Evolutionary conservation across 2,888 invertebrate species (phyloP).

Genomic region (Himalopsyche japonica): DNA sequence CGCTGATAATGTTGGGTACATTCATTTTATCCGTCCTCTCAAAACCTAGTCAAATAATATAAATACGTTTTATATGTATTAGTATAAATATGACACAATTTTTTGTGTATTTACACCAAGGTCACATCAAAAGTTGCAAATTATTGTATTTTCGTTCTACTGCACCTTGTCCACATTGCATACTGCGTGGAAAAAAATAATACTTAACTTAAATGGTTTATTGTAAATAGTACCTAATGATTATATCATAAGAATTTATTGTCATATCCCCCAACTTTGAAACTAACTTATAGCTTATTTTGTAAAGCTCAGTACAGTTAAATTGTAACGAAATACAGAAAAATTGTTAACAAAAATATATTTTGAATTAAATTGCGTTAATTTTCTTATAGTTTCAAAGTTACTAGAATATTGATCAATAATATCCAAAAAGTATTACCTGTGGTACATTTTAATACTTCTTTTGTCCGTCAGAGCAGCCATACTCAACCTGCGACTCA

Average conservation of each 20-base stretch:
- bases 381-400: too few species aligned
- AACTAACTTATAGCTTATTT: not conserved
- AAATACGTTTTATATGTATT: not conserved
- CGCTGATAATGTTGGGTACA: slow-evolving; percentile 2
- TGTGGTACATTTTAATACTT: too few species aligned
- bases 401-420: too few species aligned
- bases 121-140: not conserved
- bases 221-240: not conserved
- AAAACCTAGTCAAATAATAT: slow-evolving; percentile 7
- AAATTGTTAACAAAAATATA: too few species aligned
- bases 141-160: not conserved
- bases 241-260: not conserved
- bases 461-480: too few species aligned
- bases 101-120: not conserved
- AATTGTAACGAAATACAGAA: not conserved
- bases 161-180: not conserved
- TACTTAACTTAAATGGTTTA: not conserved
- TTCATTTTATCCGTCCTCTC: slow-evolving; percentile 26
- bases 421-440: too few species aligned
- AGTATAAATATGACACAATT: not conserved
- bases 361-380: too few species aligned
- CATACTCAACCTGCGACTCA: too few species aligned
- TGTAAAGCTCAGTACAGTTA: not conserved
- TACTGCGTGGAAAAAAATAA: not conserved
- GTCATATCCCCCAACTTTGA: not conserved